phyloP scores from a whole-genome alignment of 2,888 invertebrate species.

The Leptopilina syphax region DNA sequence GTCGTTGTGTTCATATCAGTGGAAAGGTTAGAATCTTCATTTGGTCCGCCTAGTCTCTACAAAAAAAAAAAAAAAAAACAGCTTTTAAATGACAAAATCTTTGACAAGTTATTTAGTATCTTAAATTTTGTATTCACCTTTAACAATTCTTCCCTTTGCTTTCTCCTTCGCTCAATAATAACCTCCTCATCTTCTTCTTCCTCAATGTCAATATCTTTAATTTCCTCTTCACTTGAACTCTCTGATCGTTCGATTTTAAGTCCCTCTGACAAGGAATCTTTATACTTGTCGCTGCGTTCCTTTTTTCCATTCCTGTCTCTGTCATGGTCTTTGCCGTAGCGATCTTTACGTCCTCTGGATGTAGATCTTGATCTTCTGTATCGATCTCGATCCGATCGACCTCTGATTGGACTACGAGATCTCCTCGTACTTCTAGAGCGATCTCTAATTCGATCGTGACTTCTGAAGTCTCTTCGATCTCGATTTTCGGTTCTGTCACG shows the following conservation, averaged over 20 bases:
- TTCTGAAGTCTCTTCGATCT: constrained; percentile 71
- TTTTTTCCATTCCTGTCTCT: constrained; percentile 74
- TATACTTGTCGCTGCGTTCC: constrained; percentile 80
- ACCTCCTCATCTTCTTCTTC: constrained; percentile 96
- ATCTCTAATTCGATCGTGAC: constrained; percentile 67
- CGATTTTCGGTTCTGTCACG: constrained; percentile 70
- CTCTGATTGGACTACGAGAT: constrained; percentile 69
- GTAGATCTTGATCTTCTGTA: constrained; percentile 47
- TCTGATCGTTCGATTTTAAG: constrained; percentile 83
- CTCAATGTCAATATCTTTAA: constrained; percentile 84
- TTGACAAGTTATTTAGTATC: background rate
- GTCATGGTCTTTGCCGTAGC: constrained; percentile 69
- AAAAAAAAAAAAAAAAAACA: constrained; percentile 47
- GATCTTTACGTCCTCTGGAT: constrained; percentile 49
- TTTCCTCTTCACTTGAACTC: constrained; percentile 85
- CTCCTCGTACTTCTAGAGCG: constrained; percentile 70
- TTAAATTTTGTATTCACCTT: constrained; percentile 80
- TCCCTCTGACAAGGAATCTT: constrained; percentile 88
- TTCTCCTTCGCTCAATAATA: constrained; percentile 92
- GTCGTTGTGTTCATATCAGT: constrained; percentile 64
- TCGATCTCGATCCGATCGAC: constrained; percentile 41
- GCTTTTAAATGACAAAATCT: constrained; percentile 19
- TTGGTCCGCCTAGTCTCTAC: constrained; percentile 79
- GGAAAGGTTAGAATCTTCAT: constrained; percentile 79
- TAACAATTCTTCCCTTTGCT: constrained; percentile 91